Conservation (phyloP, 2,888 invertebrate genomes). For the Drosophila percnosoma region DNA sequence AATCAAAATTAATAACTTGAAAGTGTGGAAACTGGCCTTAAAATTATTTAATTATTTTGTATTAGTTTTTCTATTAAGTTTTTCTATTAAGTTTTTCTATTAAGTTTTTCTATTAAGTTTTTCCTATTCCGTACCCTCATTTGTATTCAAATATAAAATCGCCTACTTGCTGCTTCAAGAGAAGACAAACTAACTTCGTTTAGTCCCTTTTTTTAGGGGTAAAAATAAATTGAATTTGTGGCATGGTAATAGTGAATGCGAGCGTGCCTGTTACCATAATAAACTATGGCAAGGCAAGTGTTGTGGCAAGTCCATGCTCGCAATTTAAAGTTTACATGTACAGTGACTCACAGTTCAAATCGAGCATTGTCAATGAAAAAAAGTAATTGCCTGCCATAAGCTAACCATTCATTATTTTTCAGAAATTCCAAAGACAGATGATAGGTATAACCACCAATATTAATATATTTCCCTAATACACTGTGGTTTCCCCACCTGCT, state of each 20-base stretch:
- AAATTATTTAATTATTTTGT: neutral
- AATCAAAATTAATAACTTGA: neutral
- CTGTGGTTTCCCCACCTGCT: too few relatives aligned
- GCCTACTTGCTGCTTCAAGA: neutral
- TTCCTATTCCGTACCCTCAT: neutral
- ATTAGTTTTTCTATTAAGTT: neutral
- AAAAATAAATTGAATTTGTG: conserved; percentile 13
- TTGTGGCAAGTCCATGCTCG: conserved; percentile 10
- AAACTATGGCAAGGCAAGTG: conserved; percentile 12
- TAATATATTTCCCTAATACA: too few relatives aligned
- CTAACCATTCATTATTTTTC: too few relatives aligned
- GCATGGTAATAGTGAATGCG: neutral
- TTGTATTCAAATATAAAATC: neutral
- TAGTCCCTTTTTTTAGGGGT: neutral
- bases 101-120: neutral
- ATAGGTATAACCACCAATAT: too few relatives aligned
- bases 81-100: neutral
- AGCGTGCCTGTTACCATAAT: neutral
- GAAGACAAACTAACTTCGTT: neutral
- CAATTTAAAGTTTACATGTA: conserved; percentile 29
- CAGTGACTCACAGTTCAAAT: too few relatives aligned
- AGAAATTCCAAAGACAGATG: too few relatives aligned
- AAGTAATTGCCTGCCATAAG: too few relatives aligned
- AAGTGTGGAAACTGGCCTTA: neutral
- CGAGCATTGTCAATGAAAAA: too few relatives aligned